Conservation (phyloP, 1,140 invertebrate species). For the Akabosia matsudoensis region DNA sequence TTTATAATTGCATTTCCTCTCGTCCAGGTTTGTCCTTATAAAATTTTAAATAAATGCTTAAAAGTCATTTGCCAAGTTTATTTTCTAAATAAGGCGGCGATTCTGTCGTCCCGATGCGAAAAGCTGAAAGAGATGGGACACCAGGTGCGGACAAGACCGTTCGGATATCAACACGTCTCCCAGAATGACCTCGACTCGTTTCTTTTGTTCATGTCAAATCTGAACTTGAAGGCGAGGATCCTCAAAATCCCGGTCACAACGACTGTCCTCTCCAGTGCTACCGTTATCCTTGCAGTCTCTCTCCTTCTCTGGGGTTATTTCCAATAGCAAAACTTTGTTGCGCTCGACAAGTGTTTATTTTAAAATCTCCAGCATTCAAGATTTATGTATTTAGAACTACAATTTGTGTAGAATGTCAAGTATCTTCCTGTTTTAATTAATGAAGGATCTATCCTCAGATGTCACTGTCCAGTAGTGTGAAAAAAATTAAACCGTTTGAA, state of each 20-base stretch:
- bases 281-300: not conserved
- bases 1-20: slow-evolving; percentile 66
- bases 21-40: slow-evolving; percentile 59
- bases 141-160: slow-evolving; percentile 70
- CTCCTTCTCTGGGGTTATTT: slow-evolving; percentile 31
- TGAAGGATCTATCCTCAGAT: too few species aligned
- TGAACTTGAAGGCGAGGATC: slow-evolving; percentile 68
- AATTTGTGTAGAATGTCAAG: too few species aligned
- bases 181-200: slow-evolving; percentile 70
- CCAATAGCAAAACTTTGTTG: slow-evolving; percentile 6
- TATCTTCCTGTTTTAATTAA: too few species aligned
- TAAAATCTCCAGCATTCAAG: too few species aligned
- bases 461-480: too few species aligned
- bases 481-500: too few species aligned
- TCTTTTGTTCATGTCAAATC: slow-evolving; percentile 69
- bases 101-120: slow-evolving; percentile 69
- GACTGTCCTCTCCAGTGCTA: not conserved
- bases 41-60: not conserved
- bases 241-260: slow-evolving; percentile 63
- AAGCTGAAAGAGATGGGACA: slow-evolving; percentile 68
- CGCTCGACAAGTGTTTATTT: too few species aligned
- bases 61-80: slow-evolving; percentile 30
- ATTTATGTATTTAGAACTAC: too few species aligned
- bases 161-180: slow-evolving; percentile 71
- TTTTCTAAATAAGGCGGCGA: slow-evolving; percentile 69